Evolutionary conservation across 2,888 invertebrate species (phyloP).

Genomic region (Agrochola macilenta): DNA sequence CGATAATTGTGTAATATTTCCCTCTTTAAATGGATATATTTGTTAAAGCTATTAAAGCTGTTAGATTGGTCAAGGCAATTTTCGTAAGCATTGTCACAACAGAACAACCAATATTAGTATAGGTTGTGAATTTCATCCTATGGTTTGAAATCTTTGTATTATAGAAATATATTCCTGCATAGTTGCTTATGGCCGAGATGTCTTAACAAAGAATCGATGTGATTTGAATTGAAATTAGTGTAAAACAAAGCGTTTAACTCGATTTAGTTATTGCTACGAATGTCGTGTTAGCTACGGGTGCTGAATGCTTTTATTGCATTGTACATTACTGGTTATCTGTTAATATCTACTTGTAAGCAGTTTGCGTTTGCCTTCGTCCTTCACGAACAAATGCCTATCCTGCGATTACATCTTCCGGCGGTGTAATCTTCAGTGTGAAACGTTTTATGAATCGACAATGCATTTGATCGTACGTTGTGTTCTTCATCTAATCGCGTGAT

Average conservation of each 20-base stretch:
- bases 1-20: slow-evolving; percentile 82
- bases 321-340: slow-evolving; percentile 68
- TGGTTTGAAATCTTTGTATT: slow-evolving; percentile 34
- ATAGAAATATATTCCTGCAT: slow-evolving; percentile 24
- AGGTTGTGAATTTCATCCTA: slow-evolving; percentile 66
- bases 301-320: slow-evolving; percentile 70
- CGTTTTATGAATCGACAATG: slow-evolving; percentile 74
- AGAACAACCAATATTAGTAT: slow-evolving; percentile 68
- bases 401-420: slow-evolving; percentile 81
- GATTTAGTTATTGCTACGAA: slow-evolving; percentile 56
- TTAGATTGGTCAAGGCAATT: slow-evolving; percentile 86
- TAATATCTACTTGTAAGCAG: slow-evolving; percentile 82
- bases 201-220: slow-evolving; percentile 69
- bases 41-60: slow-evolving; percentile 84
- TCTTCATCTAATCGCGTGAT: slow-evolving; percentile 64
- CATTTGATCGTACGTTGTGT: slow-evolving; percentile 60
- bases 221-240: slow-evolving; percentile 62
- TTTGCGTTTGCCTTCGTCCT: slow-evolving; percentile 82
- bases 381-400: slow-evolving; percentile 78
- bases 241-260: slow-evolving; percentile 63
- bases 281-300: slow-evolving; percentile 52
- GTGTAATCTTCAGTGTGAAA: slow-evolving; percentile 74
- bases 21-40: slow-evolving; percentile 84
- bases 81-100: slow-evolving; percentile 84
- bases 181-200: slow-evolving; percentile 57